Conservation (phyloP, 2,888 invertebrate genomes). For the Scaptomyza caliginosa region DNA sequence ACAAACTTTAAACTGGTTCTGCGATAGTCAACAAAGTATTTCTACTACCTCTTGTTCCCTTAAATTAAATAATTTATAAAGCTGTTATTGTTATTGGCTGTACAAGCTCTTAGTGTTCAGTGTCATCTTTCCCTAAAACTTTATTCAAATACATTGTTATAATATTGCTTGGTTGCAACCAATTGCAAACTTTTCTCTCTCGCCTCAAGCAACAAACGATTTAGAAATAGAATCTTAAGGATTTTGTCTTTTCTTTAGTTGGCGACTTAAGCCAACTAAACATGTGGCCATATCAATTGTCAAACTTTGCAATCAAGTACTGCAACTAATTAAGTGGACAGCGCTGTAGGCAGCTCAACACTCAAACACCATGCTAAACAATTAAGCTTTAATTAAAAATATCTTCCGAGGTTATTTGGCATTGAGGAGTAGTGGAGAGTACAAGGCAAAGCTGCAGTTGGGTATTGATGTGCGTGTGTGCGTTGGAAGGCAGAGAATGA, state of each 20-base stretch:
- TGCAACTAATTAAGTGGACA: constrained; percentile 22
- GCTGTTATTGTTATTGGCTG: too few species aligned
- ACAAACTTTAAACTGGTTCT: too few species aligned
- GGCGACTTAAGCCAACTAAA: not conserved
- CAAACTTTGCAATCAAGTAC: constrained; percentile 6
- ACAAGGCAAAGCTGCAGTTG: constrained; percentile 42
- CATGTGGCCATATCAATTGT: constrained; percentile 5
- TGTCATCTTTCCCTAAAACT: too few species aligned
- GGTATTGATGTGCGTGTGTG: constrained; percentile 14
- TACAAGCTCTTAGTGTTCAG: too few species aligned
- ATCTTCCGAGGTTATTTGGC: constrained; percentile 16
- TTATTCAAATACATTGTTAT: too few species aligned
- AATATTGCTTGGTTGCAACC: not conserved
- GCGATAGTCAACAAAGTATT: too few species aligned
- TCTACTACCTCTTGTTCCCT: too few species aligned
- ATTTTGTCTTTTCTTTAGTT: not conserved
- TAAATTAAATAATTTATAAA: too few species aligned
- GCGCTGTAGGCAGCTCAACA: constrained; percentile 27
- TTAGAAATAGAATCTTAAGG: not conserved
- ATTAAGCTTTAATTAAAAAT: constrained; percentile 70
- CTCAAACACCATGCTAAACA: constrained; percentile 35
- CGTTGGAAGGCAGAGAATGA: not conserved
- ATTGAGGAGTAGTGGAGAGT: not conserved
- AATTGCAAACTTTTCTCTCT: not conserved
- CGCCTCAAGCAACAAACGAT: not conserved